Percentiles rank a stretch among this genome's conserved stretches.
These are phyloP conservation scores for Electrophaes corylata DNA, from an alignment of 2,888 invertebrate species.

Conservation along the genomic window DNA sequence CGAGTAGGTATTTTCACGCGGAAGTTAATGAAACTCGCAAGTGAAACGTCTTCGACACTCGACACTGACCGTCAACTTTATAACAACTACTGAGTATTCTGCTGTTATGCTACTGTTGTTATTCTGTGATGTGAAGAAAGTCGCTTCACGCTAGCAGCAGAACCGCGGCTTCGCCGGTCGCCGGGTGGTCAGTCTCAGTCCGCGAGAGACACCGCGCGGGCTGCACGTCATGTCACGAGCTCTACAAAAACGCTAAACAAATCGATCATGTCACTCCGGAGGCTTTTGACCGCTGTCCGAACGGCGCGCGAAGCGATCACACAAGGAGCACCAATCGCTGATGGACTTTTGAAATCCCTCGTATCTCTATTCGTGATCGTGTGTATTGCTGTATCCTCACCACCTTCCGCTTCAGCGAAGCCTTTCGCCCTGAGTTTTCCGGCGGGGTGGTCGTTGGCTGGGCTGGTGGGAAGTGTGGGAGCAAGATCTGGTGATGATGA, in stretches of 20 bases:
- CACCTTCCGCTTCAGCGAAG: conserved; percentile 75
- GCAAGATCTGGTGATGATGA: conserved; percentile 64
- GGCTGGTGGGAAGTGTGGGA: conserved; percentile 71
- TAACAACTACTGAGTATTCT: conserved; percentile 33
- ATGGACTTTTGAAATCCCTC: conserved; percentile 71
- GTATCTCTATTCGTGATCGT: conserved; percentile 72
- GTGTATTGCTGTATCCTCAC: conserved; percentile 75
- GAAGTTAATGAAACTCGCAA: conserved; percentile 20
- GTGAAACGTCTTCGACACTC: conserved; percentile 52
- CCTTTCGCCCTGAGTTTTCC: conserved; percentile 78
- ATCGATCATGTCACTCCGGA: conserved; percentile 66
- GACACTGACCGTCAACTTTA: conserved; percentile 57
- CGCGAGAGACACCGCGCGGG: conserved; percentile 53
- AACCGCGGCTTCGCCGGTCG: conserved; percentile 7
- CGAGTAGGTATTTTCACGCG: conserved; percentile 14
- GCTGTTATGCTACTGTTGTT: conserved; percentile 10
- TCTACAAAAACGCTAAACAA: conserved; percentile 22
- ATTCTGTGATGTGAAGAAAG: conserved; percentile 37
- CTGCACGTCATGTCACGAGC: conserved; percentile 56
- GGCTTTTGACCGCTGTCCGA: conserved; percentile 71
- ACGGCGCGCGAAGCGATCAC: conserved; percentile 70
- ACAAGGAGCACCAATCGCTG: conserved; percentile 71
- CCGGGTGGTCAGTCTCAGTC: conserved; percentile 64
- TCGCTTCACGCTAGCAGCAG: conserved; percentile 37
- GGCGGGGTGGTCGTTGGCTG: conserved; percentile 77